Percentiles rank a stretch among this genome's conserved stretches.
Evolutionary conservation across 2,797 vertebrate species (phyloP).

Genomic region (Alcedo atthis): DNA sequence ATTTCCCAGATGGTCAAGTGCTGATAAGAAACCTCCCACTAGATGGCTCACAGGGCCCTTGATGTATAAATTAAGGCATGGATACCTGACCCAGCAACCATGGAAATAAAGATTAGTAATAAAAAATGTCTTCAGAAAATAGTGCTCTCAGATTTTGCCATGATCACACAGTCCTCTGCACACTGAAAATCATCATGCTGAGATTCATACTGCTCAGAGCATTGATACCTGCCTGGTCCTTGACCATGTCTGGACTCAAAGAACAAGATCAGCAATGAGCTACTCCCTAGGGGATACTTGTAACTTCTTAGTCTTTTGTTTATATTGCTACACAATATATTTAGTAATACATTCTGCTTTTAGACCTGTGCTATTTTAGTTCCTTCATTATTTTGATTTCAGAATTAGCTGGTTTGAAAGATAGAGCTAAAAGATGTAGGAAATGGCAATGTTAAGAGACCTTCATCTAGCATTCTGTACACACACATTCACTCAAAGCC

Average conservation of each 20-base stretch:
- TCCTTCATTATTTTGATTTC: not conserved
- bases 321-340: not conserved
- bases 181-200: rapidly evolving
- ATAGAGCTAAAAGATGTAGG: not conserved
- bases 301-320: not conserved
- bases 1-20: not conserved
- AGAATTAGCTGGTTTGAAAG: not conserved
- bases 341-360: not conserved
- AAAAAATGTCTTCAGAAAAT: not conserved
- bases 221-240: not conserved
- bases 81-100: not conserved
- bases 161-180: rapidly evolving
- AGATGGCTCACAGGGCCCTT: slow-evolving; percentile 52
- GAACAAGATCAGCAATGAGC: rapidly evolving
- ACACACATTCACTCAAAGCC: not conserved
- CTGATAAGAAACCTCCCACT: slow-evolving; percentile 39
- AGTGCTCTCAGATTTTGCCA: not conserved
- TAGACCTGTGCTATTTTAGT: not conserved
- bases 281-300: not conserved
- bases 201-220: not conserved
- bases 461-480: not conserved
- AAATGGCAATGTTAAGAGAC: not conserved
- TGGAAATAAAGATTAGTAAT: not conserved
- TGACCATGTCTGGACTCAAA: not conserved
- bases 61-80: not conserved